phyloP scores from a whole-genome alignment of 2,888 invertebrate genomes.

The Neoitamus cyanurus region DNA sequence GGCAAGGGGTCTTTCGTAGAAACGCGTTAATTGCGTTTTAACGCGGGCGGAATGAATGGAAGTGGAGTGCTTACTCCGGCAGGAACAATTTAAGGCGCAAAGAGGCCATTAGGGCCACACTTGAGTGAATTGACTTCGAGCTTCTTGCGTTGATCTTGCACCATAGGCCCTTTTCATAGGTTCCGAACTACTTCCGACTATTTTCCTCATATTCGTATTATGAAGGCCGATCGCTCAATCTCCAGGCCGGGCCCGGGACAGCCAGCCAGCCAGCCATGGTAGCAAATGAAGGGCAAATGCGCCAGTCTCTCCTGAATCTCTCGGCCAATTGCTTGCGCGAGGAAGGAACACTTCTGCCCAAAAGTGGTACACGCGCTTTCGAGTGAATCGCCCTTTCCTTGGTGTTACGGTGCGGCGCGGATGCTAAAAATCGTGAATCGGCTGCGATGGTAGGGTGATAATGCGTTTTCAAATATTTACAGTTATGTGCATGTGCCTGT shows the following conservation, averaged over 20 bases:
- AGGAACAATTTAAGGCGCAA: not conserved
- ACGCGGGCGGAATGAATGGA: not conserved
- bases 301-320: not conserved
- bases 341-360: not conserved
- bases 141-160: not conserved
- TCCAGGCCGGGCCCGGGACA: not conserved
- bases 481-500: conserved; percentile 5
- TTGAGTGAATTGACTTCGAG: not conserved
- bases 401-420: not conserved
- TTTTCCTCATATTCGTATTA: not conserved
- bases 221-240: not conserved
- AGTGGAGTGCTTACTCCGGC: not conserved
- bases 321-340: not conserved
- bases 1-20: not conserved
- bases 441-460: not conserved
- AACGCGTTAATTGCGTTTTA: not conserved
- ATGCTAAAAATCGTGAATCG: not conserved
- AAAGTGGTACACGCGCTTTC: not conserved
- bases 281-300: not conserved
- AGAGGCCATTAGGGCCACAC: not conserved
- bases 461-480: conserved; percentile 5
- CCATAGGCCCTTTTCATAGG: not conserved
- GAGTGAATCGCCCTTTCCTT: not conserved
- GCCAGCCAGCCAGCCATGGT: not conserved
- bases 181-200: not conserved